Base-by-base conservation (phyloP, 1,140 invertebrate genomes). In the Aphidius ervi region DNA sequence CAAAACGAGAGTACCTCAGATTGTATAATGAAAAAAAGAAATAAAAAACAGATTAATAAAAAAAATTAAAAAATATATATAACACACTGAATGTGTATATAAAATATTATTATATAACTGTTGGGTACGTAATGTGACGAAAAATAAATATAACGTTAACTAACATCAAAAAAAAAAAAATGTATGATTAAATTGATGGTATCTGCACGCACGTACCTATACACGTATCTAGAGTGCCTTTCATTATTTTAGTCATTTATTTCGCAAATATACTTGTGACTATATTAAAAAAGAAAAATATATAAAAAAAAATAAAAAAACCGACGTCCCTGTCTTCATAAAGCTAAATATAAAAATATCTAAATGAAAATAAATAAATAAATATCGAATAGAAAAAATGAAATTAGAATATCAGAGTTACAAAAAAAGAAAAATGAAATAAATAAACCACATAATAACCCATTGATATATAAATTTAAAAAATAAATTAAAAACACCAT, bases 191-290 rank as follows among this genome's bases (percentile, higher is more conserved):
- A 41, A 65, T 62, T 60, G 54, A 46, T 59, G 47, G 56, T 60
- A 65, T 65, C 47, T 65, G 63, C 60, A 65, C 63, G 60, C 58
- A 65, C 56, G 59, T 65, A 65, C 59, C 63, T 65, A 59, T 42
- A 64, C 56, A 62, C 60, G 50, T 61, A 62, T 65, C 55, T 61
- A 66, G 68, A 67, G 65, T 66, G 67, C 65, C 63, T 69, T 72
- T 63, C 55, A 65, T 68, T 68, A 63, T 60, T 70, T 70, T 68
- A 62, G 63, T 59, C 47, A 43, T 54, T 59, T 1, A 46, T 62
- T 65, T 16, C 42, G 23, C 43, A 37, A 43, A 43, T 43, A 31
- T 31, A 31, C n/a, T 10, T 49, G 31, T 49, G 2, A 8, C n/a
- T 10, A 49, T 7, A 20, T 10, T 10, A 5, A 49, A 8, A 16